Base-by-base conservation (phyloP, 2,113 vertebrate species). In the Trochalopteron elliotii region DNA sequence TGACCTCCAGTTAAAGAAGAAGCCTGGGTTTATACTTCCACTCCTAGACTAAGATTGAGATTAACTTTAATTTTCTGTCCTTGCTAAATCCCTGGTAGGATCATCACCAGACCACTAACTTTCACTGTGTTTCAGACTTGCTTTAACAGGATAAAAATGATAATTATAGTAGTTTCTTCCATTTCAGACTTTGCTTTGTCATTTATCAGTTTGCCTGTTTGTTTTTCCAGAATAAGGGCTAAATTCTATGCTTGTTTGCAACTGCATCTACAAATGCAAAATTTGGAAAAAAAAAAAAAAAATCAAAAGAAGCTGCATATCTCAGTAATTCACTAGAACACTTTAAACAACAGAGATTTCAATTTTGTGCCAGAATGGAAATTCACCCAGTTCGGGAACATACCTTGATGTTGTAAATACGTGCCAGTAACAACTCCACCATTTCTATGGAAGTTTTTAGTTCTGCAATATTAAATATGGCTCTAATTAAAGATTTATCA, bases 401-500 rank as follows among this genome's bases (percentile, higher is more conserved):
- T 7, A 71, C 31, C 69, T 76, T 9, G 3, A 56, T 47, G 52
- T 63, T 45, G 11, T 22, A 56, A 84, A 53, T 47, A 37, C 0
- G 1, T 45, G 22, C 59, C 53, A 89, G 23, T 37, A 79, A 67
- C 39, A 76, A 57, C 59, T 67, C 42, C 11, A 49, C 37, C 53
- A 59, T 52, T 84, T 59, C 83, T 74, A 40, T 14, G 19, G 71
- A 82, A 72, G 53, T 52, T 92, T 95, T 95, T 23, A 55, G 39
- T 40, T 79, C 33, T 93, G 78, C 75, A 96, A 39, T 86, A 91
- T 86, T 87, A 91, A 96, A 76, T 72, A 83, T 69, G 49, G 60
- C 17, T 75, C 39, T 63, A 56, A 96, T 91, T 87, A 96, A 97
- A 97, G 63, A 96, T 95, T 92, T 30, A 95, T 69, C 57, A 61